Evolutionary conservation across 2,888 invertebrate species (phyloP).

Genomic region (Automeris io): DNA sequence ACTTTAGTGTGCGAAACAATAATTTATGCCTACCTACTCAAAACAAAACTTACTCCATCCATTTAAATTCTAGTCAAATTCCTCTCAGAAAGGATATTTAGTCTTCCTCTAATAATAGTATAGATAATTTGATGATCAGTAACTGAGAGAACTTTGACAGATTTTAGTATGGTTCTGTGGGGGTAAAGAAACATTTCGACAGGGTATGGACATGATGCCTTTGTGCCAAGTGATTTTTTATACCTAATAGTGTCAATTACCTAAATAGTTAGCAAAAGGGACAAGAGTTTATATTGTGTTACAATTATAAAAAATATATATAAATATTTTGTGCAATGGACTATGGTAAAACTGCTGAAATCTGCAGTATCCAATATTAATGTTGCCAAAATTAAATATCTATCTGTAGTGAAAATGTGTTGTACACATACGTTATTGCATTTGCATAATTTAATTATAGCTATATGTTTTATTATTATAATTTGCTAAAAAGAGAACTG

Average conservation of each 20-base stretch:
- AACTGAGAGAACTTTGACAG: conserved; percentile 69
- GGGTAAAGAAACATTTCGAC: conserved; percentile 40
- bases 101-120: conserved; percentile 53
- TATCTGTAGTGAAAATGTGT: conserved; percentile 36
- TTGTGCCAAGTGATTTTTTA: conserved; percentile 76
- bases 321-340: conserved; percentile 69
- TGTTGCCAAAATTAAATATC: conserved; percentile 54
- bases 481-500: conserved; percentile 48
- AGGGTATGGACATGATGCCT: conserved; percentile 76
- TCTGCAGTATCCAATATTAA: conserved; percentile 36
- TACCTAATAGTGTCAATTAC: conserved; percentile 73
- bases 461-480: conserved; percentile 47
- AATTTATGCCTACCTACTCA: conserved; percentile 24
- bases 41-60: conserved; percentile 54
- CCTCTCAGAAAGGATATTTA: conserved; percentile 58
- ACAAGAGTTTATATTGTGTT: conserved; percentile 62
- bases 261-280: conserved; percentile 61
- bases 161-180: conserved; percentile 50
- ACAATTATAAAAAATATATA: conserved; percentile 50
- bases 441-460: conserved; percentile 71
- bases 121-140: conserved; percentile 21
- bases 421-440: conserved; percentile 57
- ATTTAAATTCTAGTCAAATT: conserved; percentile 65
- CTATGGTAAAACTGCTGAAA: conserved; percentile 38
- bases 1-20: conserved; percentile 41